Percentiles rank a stretch among this genome's conserved stretches.
Conservation (phyloP, 2,888 invertebrate species). For the Macropis europaea region DNA sequence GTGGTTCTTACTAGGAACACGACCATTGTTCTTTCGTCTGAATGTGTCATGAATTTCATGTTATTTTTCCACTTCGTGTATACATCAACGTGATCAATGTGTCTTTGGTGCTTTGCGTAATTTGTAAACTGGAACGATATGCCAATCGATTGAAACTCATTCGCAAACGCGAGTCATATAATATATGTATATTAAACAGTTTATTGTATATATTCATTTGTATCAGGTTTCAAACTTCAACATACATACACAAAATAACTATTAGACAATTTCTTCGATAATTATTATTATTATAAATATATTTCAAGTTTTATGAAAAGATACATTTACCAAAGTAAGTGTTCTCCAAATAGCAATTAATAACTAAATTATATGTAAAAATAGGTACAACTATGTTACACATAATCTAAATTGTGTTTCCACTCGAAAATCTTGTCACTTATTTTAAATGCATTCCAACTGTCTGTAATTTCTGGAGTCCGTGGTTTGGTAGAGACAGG, state of each 20-base stretch:
- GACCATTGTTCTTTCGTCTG: not conserved
- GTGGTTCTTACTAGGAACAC: not conserved
- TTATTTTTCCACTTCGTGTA: slow-evolving; percentile 17
- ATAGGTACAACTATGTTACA: slow-evolving; percentile 13
- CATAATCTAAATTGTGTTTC: slow-evolving; percentile 65
- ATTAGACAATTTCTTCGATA: slow-evolving; percentile 13
- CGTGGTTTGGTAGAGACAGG: slow-evolving; percentile 57
- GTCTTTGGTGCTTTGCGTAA: slow-evolving; percentile 13
- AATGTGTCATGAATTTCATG: slow-evolving; percentile 6
- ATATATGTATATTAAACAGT: slow-evolving; percentile 18
- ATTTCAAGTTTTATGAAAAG: slow-evolving; percentile 6
- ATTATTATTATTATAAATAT: slow-evolving; percentile 6
- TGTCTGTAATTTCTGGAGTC: slow-evolving; percentile 60
- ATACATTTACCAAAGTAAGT: slow-evolving; percentile 37
- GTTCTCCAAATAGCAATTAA: slow-evolving; percentile 36
- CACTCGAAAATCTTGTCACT: slow-evolving; percentile 71
- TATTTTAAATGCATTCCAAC: slow-evolving; percentile 69
- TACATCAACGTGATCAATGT: not conserved
- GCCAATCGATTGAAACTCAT: not conserved
- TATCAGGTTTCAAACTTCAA: slow-evolving; percentile 2
- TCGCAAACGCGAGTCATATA: not conserved
- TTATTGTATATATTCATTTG: slow-evolving; percentile 44
- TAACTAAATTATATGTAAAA: slow-evolving; percentile 30
- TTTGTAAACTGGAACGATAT: slow-evolving; percentile 2
- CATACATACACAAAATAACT: slow-evolving; percentile 20